Evolutionary conservation across 2,888 invertebrate species (phyloP), one percentile per base, ranked within the genome.

Genomic region (Phengaris alcon): DNA sequence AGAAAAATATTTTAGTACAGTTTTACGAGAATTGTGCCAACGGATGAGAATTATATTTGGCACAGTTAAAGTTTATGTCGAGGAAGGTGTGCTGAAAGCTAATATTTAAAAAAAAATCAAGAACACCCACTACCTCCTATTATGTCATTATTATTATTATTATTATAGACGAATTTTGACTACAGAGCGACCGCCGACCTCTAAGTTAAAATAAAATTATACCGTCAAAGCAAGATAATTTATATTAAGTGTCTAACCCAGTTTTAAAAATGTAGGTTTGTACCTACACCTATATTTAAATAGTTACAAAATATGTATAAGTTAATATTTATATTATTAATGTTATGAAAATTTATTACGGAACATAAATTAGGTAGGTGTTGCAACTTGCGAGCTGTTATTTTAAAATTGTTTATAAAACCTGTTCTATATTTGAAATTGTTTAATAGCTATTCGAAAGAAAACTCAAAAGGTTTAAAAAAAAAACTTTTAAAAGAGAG

Each of bases 271-370:
- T 12, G 6, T 64, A 64, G 64, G 35, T 35, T 22, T 22, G 22
- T 22, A 22, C 22, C 22, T 22, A 64, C 35, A 35, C 64, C 35
- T 64, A 64, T 64, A 35, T 64, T 64, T 64, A 35, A 64, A 64
- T 35, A 13, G 35, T 35, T 44, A 13, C 13, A 8, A 64, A 12
- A 44, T 64, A 44, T 48, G 48, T 8, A 48, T 48, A 48, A 48
- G 3, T 35, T 35, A 35, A 35, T 35, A 35, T 59, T 59, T 10
- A 59, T 64, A 64, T 64, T 64, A 44, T 64, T 64, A 64, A 64
- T 44, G 64, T 44, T 64, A 64, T 64, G 64, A 44, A 64, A 64
- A 64, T 64, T 64, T 64, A 64, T 64, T 64, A 64, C 35, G 0
- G 6, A 44, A 35, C 64, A 64, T 64, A 64, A 64, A 64, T 64